Evolutionary conservation across 37 sponge, comb jelly and placozoan genomes (phyloP), one percentile per base, ranked within the genome.

Genomic region (Tethya wilhelma): DNA sequence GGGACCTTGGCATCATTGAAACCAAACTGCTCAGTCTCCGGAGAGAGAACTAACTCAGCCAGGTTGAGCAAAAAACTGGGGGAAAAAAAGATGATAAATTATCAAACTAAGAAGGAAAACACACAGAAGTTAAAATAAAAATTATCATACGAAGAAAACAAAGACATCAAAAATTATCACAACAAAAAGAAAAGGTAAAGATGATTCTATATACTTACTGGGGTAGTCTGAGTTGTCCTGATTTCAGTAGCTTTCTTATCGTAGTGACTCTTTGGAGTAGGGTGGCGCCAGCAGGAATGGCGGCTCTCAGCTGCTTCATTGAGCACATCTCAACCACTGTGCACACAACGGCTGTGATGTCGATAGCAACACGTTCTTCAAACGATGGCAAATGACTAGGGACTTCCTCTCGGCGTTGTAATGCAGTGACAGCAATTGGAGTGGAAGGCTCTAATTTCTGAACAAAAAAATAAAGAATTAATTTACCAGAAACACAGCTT

Each of bases 241-340:
- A 33, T 44, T 71, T 57, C 44, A 81, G 53, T 34, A 85, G 58
- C 43, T 43, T 67, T 38, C 66, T 80, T 34, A 93, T 73, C 62
- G 46, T 69, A 17, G 45, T 2, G 1, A 85, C 57, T 64, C 93
- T 75, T 64, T 81, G 60, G 1, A 62, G 44, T 23, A 88, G 67
- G 65, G 85, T 38, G 44, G 79, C 45, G 26, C 42, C n/a, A 23
- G 65, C 26, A 25, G 77, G 62, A 20, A 84, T 77, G 59, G 82
- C 86, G 0, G 85, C 78, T 23, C 89, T 73, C 38, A 93, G 71
- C 28, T 93, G 77, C 38, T 64, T 77, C 57, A 64, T 75, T n/a
- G 77, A 75, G 44, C 84, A 88, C 66, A 88, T 26, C 56, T 93
- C 89, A 23, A 88, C 58, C 12, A 81, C 59, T 1, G 79, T 73